Conservation (phyloP, 2,797 vertebrate species). For the Salmo trutta region DNA sequence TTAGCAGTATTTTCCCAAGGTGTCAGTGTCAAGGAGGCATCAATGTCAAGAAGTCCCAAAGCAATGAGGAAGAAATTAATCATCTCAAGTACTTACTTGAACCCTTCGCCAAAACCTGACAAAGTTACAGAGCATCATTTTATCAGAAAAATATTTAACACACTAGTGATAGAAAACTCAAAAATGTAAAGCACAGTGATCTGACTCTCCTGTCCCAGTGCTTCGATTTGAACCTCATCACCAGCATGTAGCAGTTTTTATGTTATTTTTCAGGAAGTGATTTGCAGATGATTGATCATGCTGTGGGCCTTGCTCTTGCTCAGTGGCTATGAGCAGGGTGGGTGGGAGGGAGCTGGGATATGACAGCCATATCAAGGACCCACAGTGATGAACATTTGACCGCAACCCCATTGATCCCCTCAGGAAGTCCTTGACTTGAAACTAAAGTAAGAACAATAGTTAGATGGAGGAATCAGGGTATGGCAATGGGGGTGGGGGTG, state of each 20-base stretch:
- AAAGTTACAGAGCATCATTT: neutral
- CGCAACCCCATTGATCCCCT: constrained; percentile 7
- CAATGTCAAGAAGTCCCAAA: constrained; percentile 33
- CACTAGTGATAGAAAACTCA: neutral
- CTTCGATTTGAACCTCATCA: neutral
- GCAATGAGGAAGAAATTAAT: constrained; percentile 38
- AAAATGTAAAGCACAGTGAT: neutral
- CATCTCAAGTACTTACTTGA: constrained; percentile 30
- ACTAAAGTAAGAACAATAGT: constrained; percentile 9
- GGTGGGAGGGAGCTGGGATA: neutral
- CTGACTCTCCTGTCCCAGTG: neutral
- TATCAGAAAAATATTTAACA: neutral
- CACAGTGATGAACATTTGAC: constrained; percentile 12
- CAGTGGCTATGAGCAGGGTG: neutral
- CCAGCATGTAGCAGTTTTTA: neutral
- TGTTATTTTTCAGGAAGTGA: constrained; percentile 1
- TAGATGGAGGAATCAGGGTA: neutral
- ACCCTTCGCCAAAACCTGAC: constrained; percentile 22
- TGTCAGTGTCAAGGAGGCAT: constrained; percentile 42
- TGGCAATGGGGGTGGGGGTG: neutral
- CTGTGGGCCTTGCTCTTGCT: constrained; percentile 4
- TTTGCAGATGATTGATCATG: constrained; percentile 6
- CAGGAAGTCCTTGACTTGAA: constrained; percentile 12
- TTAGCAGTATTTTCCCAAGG: constrained; percentile 33
- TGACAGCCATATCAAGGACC: constrained; percentile 8